Base-by-base conservation (phyloP, 2,113 vertebrate species). In the Corythornis cristatus region DNA sequence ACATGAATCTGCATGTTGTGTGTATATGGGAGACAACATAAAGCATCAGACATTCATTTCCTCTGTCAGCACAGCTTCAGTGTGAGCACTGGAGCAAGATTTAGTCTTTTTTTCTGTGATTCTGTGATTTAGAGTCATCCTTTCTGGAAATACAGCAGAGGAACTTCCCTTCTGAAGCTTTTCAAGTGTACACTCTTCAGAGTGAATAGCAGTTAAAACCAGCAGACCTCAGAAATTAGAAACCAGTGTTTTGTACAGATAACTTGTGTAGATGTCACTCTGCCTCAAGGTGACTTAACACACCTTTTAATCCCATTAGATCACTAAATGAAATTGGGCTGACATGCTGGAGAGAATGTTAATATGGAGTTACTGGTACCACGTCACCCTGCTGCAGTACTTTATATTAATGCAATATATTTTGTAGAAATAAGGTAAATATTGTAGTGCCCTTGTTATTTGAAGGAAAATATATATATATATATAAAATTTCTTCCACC, bases 271-370 rank as follows among this genome's bases (percentile, higher is more conserved):
- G 50, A 7, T 22, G 31, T 51, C 73, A 35, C 6, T 43, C 22
- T 53, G 61, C 35, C 5, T 22, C 48, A 48, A 40, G 57, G 61
- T 53, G 70, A 89, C 40, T 45, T 37, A 64, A 23, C 7, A 42
- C 31, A 48, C 0, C 0, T 43, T 46, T 58, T 40, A 66, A 16
- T 57, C 35, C 65, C 7, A 1, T 7, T 4, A 4, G 33, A n/a
- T 61, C 72, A 11, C 17, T 65, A 68, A 75, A 75, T 31, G n/a
- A 72, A 67, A 31, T 29, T 31, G 10, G 14, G 8, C 14, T 75
- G 43, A 75, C 5, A 2, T 21, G 14, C 8, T 45, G 61, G n/a
- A 26, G 25, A 40, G 29, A 68, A 53, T 26, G n/a, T 53, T 90
- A 53, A 17, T 54, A 19, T 22, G 37, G n/a, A 64, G 28, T 62